Evolutionary conservation across 2,888 invertebrate genomes (phyloP).

Genomic region (Hedya salicella): DNA sequence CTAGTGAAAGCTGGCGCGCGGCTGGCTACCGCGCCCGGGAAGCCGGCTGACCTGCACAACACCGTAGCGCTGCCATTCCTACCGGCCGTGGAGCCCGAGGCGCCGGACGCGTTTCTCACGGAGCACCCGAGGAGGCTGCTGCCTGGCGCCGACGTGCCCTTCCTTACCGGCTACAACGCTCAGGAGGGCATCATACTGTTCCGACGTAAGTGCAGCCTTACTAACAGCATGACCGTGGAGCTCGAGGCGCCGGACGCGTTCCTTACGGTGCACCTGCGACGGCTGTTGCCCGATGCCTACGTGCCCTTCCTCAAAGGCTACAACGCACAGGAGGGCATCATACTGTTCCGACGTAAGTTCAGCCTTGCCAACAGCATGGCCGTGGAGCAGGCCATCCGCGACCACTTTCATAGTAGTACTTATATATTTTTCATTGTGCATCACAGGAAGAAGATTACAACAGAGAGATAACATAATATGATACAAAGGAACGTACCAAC

Average conservation of each 20-base stretch:
- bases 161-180: conserved; percentile 87
- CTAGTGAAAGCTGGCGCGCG: conserved; percentile 85
- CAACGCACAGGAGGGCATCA: conserved; percentile 87
- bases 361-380: too few species aligned
- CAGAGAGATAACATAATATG: too few species aligned
- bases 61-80: conserved; percentile 86
- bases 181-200: conserved; percentile 88
- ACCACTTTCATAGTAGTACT: too few species aligned
- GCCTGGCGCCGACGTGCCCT: conserved; percentile 84
- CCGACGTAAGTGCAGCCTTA: conserved; percentile 71
- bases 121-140: conserved; percentile 77
- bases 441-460: too few species aligned
- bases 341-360: conserved; percentile 85
- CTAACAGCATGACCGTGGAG: conserved; percentile 55
- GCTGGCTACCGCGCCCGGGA: conserved; percentile 73
- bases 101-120: conserved; percentile 81
- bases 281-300: conserved; percentile 78
- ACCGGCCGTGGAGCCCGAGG: conserved; percentile 79
- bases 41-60: conserved; percentile 78
- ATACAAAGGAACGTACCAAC: too few species aligned
- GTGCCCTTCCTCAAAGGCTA: conserved; percentile 87
- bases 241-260: conserved; percentile 74
- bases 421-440: too few species aligned
- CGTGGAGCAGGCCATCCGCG: too few species aligned
- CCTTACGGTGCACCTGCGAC: conserved; percentile 80